Evolutionary conservation across 2,888 invertebrate species (phyloP), one percentile per base, ranked within the genome.

Genomic region (Sesia apiformis): DNA sequence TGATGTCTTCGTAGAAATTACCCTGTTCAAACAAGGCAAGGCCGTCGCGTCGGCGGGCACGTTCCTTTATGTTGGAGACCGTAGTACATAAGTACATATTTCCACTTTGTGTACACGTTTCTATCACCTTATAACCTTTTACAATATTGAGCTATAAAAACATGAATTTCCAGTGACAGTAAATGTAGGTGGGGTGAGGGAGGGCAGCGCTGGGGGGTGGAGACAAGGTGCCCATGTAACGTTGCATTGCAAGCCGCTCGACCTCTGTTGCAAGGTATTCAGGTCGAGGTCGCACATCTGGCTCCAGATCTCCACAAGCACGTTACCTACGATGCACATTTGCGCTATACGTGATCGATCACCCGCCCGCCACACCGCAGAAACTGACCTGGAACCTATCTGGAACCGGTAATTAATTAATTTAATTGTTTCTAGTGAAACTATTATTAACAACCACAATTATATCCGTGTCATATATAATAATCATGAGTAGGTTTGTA

Each of bases 221-320:
- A 6, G 46, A 5, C 7, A 4, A 23, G n/a, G n/a, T n/a, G 46
- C 23, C 46, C 4, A 23, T 7, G 46, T 46, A 46, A 46, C 46
- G 46, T 46, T 54, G 53, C 7, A 57, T 55, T 69, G 70, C 70
- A 73, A 63, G 65, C 62, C 62, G 70, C 56, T 59, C 71, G 76
- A 74, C 75, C 78, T 81, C 73, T 72, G 65, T 61, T 64, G 59
- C 62, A 60, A 57, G 60, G 67, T 70, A 78, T 77, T 59, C 66
- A 67, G 81, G 82, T 78, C 78, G 78, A 80, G 83, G 81, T 78
- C 78, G 60, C 60, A 59, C 46, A 50, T 7, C 39, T 50, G 50
- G 23, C 50, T 50, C 7, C n/a, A 50, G 38, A 38, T 50, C 38
- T 39, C 50, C 50, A 7, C 57, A 42, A 38, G 51, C 52, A 57